A percentile compares a stretch with the other conserved stretches of the same genome.
Conservation (phyloP, 2,888 invertebrate species). For the Pseudococcus longispinus region DNA sequence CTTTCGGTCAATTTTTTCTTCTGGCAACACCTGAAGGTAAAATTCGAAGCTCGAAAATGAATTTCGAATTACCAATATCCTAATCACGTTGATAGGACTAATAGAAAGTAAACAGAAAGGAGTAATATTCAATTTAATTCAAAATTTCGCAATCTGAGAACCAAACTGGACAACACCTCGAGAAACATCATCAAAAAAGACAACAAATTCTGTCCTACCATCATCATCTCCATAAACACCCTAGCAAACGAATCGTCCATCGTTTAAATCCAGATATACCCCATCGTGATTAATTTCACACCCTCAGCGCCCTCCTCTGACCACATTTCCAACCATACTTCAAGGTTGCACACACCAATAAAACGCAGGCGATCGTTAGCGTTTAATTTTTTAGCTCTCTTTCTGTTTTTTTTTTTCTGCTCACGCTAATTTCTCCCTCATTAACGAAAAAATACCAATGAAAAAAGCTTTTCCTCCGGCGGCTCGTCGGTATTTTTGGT, state of each 20-base stretch:
- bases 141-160: no score
- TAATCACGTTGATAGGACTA: no score
- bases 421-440: neutral
- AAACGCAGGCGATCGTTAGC: slow-evolving; percentile 20
- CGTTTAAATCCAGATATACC: neutral
- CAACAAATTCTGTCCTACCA: neutral
- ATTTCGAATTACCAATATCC: no score
- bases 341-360: neutral
- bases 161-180: no score
- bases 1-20: no score
- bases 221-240: neutral
- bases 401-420: neutral
- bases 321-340: neutral
- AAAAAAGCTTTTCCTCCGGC: neutral
- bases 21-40: no score
- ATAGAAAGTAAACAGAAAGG: no score
- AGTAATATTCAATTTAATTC: no score
- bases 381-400: neutral
- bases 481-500: neutral
- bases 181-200: no score
- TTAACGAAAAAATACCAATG: neutral
- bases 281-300: neutral
- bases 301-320: neutral
- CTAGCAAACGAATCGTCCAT: neutral
- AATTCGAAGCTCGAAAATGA: no score